Conservation (phyloP, 2,113 vertebrate species). For the Ammodramus savannarum region DNA sequence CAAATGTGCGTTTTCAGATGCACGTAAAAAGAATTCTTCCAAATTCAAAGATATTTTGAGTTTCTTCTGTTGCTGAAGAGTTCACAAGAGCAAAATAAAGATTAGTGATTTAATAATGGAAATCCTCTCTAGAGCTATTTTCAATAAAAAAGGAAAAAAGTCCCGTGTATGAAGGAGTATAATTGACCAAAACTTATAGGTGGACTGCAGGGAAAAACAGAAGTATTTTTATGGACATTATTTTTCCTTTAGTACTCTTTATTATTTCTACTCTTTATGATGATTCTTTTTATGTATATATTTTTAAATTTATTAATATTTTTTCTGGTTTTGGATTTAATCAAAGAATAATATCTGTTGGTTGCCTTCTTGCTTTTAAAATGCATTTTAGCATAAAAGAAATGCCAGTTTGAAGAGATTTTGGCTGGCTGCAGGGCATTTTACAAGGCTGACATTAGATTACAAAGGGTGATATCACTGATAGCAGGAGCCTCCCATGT, state of each 20-base stretch:
- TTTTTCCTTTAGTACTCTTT: not conserved
- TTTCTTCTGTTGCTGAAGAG: not conserved
- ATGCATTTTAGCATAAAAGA: not conserved
- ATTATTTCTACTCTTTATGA: not conserved
- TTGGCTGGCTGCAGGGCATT: not conserved
- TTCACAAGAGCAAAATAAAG: not conserved
- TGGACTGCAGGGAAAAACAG: not conserved
- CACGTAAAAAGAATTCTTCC: not conserved
- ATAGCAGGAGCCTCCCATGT: not conserved
- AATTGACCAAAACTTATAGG: not conserved
- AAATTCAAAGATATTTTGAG: not conserved
- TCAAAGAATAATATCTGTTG: not conserved
- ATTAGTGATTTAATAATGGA: not conserved
- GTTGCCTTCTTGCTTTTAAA: not conserved
- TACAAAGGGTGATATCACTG: not conserved
- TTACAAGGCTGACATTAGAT: not conserved
- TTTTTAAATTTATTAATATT: no score
- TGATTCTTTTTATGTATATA: not conserved
- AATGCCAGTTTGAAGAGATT: not conserved
- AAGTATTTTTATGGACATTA: not conserved
- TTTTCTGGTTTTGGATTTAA: not conserved
- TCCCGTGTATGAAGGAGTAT: not conserved
- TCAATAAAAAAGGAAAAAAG: no score
- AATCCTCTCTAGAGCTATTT: not conserved
- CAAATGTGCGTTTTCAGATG: not conserved